phyloP scores from a whole-genome alignment of 2,888 invertebrate species.

The Adelphocoris suturalis region DNA sequence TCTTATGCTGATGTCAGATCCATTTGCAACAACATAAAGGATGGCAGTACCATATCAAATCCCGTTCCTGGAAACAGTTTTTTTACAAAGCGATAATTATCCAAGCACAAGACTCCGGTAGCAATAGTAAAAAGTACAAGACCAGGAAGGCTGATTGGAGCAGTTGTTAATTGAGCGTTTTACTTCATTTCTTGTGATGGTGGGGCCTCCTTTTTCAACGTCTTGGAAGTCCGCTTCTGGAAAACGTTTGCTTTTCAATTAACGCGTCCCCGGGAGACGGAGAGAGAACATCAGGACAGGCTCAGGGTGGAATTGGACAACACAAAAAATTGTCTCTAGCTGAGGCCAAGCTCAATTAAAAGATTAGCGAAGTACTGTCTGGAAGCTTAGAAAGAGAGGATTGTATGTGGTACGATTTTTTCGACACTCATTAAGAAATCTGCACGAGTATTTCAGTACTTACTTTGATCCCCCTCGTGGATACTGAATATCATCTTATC shows the following conservation, averaged over 20 bases:
- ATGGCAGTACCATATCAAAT: not conserved
- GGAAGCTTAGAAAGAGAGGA: no score
- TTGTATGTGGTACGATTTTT: no score
- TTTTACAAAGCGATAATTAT: constrained; percentile 32
- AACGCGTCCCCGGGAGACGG: not conserved
- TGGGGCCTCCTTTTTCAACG: constrained; percentile 31
- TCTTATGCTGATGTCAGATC: not conserved
- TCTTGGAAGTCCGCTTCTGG: constrained; percentile 11
- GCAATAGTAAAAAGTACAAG: constrained; percentile 5
- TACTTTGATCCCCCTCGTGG: no score
- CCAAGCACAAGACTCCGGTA: not conserved
- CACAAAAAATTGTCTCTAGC: not conserved
- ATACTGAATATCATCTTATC: no score
- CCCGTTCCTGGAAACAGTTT: not conserved
- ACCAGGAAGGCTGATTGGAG: not conserved
- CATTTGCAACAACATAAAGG: not conserved
- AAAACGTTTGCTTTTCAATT: constrained; percentile 35
- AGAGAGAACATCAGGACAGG: not conserved
- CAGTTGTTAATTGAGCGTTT: constrained; percentile 24
- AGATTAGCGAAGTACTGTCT: not conserved
- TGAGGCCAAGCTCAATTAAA: not conserved
- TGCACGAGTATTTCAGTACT: no score
- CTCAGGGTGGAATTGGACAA: not conserved
- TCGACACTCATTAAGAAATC: no score
- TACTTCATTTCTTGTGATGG: not conserved